These are phyloP conservation scores for Mongoloraphidia duomilia DNA, from an alignment of 2,888 invertebrate species.

Conservation along the genomic window DNA sequence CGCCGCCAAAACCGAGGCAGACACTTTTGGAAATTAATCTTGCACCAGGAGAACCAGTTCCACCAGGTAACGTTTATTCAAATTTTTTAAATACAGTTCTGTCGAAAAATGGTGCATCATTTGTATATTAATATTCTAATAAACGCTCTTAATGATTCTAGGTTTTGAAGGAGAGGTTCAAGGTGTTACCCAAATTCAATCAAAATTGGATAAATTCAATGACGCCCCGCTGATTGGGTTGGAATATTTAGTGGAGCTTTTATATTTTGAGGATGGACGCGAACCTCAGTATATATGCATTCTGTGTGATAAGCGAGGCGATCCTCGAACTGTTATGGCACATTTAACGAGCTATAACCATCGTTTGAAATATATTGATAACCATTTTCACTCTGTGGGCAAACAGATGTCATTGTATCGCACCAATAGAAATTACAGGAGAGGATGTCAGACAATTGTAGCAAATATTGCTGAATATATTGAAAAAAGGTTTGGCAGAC, in stretches of 20 bases:
- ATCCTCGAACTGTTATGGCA: constrained; percentile 61
- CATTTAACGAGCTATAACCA: constrained; percentile 70
- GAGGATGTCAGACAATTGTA: constrained; percentile 31
- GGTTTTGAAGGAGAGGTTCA: constrained; percentile 48
- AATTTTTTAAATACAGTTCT: too few relatives aligned
- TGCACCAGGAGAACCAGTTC: constrained; percentile 52
- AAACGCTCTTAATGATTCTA: too few relatives aligned
- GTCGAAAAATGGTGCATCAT: too few relatives aligned
- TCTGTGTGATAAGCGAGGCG: constrained; percentile 65
- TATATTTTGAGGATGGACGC: constrained; percentile 44
- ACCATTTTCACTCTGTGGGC: constrained; percentile 46
- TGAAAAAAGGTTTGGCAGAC: constrained; percentile 58
- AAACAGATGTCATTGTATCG: constrained; percentile 44
- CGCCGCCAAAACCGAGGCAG: constrained; percentile 14
- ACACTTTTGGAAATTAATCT: constrained; percentile 21
- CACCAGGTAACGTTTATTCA: constrained; percentile 31
- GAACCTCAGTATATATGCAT: constrained; percentile 65
- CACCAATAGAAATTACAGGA: constrained; percentile 41
- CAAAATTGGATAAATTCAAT: constrained; percentile 37
- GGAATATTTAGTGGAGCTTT: constrained; percentile 64
- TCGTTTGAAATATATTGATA: constrained; percentile 52
- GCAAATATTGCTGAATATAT: constrained; percentile 49
- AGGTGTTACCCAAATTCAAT: constrained; percentile 32
- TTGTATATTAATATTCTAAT: too few relatives aligned
- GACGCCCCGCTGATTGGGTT: constrained; percentile 48